These are phyloP conservation scores for Aelia acuminata DNA, from an alignment of 2,888 invertebrate species.

Conservation along the genomic window DNA sequence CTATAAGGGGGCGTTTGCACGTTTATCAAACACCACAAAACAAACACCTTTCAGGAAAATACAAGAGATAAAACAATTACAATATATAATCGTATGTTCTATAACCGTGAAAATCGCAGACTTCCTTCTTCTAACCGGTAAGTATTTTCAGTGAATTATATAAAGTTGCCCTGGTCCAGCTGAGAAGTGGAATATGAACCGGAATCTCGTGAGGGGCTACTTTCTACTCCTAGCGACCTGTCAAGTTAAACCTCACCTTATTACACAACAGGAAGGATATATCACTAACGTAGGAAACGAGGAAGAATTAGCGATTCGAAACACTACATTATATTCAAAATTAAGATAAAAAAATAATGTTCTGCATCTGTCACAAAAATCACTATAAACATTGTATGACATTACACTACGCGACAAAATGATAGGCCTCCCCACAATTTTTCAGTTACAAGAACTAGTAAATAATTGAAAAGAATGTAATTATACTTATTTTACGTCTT, in stretches of 20 bases:
- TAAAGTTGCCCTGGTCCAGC: neutral
- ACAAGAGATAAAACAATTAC: too few species aligned
- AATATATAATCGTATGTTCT: too few species aligned
- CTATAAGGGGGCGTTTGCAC: too few species aligned
- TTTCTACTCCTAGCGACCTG: neutral
- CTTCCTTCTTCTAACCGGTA: neutral
- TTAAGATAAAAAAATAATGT: neutral
- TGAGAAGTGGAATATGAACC: neutral
- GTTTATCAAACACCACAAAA: too few species aligned
- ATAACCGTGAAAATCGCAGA: neutral
- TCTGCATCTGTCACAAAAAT: neutral
- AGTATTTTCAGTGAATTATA: neutral
- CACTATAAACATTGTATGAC: too few species aligned
- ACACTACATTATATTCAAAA: neutral
- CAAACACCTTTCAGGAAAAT: too few species aligned
- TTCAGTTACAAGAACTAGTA: too few species aligned
- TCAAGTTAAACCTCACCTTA: neutral
- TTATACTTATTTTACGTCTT: too few species aligned
- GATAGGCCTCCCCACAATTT: too few species aligned
- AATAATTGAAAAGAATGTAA: too few species aligned
- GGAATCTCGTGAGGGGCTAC: neutral
- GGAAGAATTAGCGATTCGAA: neutral
- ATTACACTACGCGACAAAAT: too few species aligned
- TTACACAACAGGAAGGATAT: neutral
- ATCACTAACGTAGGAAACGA: neutral